A percentile compares a stretch with the other conserved stretches of the same genome.
Conservation (phyloP, 2,888 invertebrate genomes). For the Siphonodentalium dalli region DNA sequence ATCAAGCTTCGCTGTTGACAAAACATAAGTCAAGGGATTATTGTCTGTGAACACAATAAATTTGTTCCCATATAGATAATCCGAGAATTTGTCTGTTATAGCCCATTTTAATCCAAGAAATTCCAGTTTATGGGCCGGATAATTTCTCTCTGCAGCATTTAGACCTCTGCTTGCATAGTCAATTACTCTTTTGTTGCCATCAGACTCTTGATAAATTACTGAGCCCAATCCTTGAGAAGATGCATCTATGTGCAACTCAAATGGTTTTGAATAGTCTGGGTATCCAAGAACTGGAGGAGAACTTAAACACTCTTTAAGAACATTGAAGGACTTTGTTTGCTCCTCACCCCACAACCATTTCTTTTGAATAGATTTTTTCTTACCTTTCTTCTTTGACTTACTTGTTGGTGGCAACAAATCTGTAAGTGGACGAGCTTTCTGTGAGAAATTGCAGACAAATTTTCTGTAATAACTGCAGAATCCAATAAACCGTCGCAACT, state of each 20-base stretch:
- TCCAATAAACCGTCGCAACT: background rate
- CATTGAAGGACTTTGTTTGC: background rate
- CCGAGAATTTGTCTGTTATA: constrained; percentile 5
- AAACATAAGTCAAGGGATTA: constrained; percentile 7
- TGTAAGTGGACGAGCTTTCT: background rate
- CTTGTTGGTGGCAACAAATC: background rate
- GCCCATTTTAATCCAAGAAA: constrained; percentile 9
- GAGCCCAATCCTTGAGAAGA: constrained; percentile 13
- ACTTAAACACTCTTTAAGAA: no score
- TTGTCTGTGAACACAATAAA: constrained; percentile 5
- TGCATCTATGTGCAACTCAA: no score
- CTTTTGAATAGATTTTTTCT: background rate
- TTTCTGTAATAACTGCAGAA: background rate
- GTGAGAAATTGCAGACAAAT: background rate
- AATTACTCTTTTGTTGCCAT: no score
- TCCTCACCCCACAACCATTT: background rate
- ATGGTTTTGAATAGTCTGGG: no score
- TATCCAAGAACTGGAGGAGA: no score
- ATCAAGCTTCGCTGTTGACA: constrained; percentile 5
- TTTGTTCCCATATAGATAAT: constrained; percentile 1
- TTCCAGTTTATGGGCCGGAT: constrained; percentile 7
- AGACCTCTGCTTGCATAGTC: constrained; percentile 1
- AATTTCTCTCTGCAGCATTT: background rate
- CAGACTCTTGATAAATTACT: no score
- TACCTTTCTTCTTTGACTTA: background rate